Percentiles rank a stretch among this genome's conserved stretches.
These are phyloP conservation scores for Porites lobata DNA, from an alignment of 92 coral and sea anemone genomes.

Conservation along the genomic window DNA sequence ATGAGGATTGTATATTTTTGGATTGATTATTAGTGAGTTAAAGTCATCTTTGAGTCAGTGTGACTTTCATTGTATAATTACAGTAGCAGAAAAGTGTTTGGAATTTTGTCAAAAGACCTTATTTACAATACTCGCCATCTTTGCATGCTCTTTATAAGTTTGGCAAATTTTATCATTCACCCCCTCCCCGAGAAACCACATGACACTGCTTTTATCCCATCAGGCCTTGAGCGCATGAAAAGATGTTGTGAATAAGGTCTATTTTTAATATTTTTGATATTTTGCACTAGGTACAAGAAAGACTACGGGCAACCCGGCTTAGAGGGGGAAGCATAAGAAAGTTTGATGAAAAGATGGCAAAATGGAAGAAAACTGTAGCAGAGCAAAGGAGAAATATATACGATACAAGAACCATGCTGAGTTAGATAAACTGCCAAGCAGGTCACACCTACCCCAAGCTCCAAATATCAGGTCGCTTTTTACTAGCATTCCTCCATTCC, in stretches of 20 bases:
- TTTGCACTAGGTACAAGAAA: slow-evolving; percentile 61
- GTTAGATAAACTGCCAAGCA: slow-evolving; percentile 37
- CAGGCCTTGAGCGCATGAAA: no score
- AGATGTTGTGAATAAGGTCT: not conserved
- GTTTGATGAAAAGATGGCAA: slow-evolving; percentile 80
- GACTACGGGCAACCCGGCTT: slow-evolving; percentile 38
- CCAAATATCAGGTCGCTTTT: no score
- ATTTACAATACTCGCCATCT: no score
- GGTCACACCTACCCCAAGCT: no score
- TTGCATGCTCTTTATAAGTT: no score
- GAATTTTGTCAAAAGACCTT: not conserved
- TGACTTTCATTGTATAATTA: not conserved
- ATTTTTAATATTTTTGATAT: not conserved
- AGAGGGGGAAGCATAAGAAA: slow-evolving; percentile 75
- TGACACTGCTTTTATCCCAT: no score
- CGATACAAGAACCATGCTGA: slow-evolving; percentile 87
- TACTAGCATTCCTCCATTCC: no score
- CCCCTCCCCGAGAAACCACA: no score
- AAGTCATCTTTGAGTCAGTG: not conserved
- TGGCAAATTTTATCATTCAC: no score
- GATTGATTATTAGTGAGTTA: no score
- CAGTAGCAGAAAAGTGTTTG: not conserved
- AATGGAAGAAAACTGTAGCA: slow-evolving; percentile 92
- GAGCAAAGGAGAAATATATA: slow-evolving; percentile 94
- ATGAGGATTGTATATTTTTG: no score